Conservation (phyloP, 1,140 invertebrate genomes). For the Asobara japonica region DNA sequence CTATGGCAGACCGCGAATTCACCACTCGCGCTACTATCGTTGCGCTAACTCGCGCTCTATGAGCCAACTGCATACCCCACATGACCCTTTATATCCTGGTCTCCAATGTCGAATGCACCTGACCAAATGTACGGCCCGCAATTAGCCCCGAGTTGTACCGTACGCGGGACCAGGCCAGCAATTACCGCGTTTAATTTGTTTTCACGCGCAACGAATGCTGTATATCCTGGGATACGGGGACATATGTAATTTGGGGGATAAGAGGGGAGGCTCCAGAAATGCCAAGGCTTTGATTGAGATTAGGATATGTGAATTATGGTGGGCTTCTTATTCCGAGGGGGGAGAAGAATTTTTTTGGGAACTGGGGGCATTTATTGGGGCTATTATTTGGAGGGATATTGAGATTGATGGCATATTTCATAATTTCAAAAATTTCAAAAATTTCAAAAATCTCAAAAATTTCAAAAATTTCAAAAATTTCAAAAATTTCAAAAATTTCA, state of each 20-base stretch:
- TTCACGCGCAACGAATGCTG: neutral
- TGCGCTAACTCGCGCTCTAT: neutral
- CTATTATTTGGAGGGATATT: too few species aligned
- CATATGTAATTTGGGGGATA: neutral
- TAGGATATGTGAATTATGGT: too few species aligned
- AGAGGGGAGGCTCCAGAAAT: too few species aligned
- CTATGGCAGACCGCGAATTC: neutral
- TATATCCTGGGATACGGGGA: neutral
- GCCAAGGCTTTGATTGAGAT: too few species aligned
- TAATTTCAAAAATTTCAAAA: too few species aligned
- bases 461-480: too few species aligned
- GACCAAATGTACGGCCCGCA: slow-evolving; percentile 2
- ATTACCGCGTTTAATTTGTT: slow-evolving; percentile 13
- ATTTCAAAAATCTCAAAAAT: too few species aligned
- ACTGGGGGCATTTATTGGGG: too few species aligned
- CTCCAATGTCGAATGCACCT: neutral
- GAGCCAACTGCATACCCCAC: neutral
- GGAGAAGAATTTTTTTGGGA: too few species aligned
- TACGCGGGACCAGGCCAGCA: neutral
- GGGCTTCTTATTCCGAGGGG: too few species aligned
- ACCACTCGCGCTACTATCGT: neutral
- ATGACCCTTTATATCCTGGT: neutral
- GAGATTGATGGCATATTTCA: too few species aligned
- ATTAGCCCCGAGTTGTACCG: slow-evolving; percentile 1
- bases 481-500: too few species aligned